A percentile compares a stretch with the other conserved stretches of the same genome.
Conservation (phyloP, 2,797 vertebrate genomes). For the Bovichtus variegatus region DNA sequence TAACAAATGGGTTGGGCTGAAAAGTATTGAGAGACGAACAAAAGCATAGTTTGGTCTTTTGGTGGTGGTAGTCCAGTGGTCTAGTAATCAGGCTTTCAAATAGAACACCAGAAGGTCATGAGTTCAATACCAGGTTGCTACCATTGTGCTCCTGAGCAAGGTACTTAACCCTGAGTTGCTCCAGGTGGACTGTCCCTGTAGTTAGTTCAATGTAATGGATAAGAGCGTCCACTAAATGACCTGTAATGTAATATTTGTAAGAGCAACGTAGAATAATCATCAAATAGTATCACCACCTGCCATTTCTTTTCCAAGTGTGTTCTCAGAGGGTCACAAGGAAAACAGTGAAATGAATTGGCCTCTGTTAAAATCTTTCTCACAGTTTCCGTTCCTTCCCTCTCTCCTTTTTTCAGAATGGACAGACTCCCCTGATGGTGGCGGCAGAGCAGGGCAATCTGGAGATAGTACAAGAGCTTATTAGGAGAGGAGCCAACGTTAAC, state of each 20-base stretch:
- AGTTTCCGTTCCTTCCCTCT: slow-evolving; percentile 9
- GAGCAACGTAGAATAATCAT: too few species aligned
- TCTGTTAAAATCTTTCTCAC: slow-evolving; percentile 12
- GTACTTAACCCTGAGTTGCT: too few species aligned
- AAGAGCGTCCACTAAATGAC: too few species aligned
- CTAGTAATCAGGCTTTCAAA: too few species aligned
- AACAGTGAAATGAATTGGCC: slow-evolving; percentile 13
- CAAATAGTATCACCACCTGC: slow-evolving; percentile 11
- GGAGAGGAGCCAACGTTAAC: slow-evolving; percentile 94
- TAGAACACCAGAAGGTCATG: too few species aligned
- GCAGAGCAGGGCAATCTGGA: slow-evolving; percentile 96
- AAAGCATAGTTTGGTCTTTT: neutral
- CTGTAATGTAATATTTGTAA: too few species aligned
- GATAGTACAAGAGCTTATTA: slow-evolving; percentile 94
- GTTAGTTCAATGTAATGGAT: too few species aligned
- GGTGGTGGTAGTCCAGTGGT: too few species aligned
- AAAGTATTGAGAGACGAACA: neutral
- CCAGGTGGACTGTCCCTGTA: too few species aligned
- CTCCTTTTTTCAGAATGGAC: slow-evolving; percentile 73
- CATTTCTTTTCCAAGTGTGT: slow-evolving; percentile 5
- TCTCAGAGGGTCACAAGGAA: slow-evolving; percentile 8
- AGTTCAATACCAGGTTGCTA: too few species aligned
- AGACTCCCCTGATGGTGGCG: slow-evolving; percentile 93
- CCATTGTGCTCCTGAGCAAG: too few species aligned
- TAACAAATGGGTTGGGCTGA: neutral